Conservation (phyloP, 1,140 invertebrate genomes). For the Galendromus occidentalis region DNA sequence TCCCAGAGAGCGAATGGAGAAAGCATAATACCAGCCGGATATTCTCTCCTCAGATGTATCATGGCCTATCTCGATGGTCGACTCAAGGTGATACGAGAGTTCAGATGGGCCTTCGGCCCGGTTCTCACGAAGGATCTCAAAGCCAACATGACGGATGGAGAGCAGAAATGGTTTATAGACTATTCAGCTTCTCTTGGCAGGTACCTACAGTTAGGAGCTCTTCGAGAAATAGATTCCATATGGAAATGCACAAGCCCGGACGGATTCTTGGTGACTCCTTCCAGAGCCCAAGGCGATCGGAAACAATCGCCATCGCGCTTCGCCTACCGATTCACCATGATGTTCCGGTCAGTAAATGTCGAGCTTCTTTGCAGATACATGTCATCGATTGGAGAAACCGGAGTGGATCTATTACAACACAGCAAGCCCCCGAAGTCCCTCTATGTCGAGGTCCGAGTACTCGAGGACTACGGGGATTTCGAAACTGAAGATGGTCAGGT, state of each 20-base stretch:
- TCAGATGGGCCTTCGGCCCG: constrained; percentile 82
- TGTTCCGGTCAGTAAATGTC: too few species aligned
- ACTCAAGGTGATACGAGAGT: constrained; percentile 49
- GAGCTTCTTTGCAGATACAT: constrained; percentile 43
- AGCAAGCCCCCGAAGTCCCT: constrained; percentile 75
- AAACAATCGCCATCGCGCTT: too few species aligned
- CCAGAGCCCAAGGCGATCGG: too few species aligned
- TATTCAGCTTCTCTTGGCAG: constrained; percentile 9
- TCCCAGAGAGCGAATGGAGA: too few species aligned
- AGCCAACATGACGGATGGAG: constrained; percentile 52
- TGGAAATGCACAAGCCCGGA: too few species aligned
- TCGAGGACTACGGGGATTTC: constrained; percentile 75
- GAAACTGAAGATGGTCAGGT: constrained; percentile 79
- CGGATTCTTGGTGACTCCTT: not conserved
- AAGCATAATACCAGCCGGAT: too few species aligned
- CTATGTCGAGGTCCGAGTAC: constrained; percentile 69
- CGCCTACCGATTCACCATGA: too few species aligned
- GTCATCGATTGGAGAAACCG: constrained; percentile 54
- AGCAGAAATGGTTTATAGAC: constrained; percentile 27
- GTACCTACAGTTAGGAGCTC: not conserved
- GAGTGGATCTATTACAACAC: constrained; percentile 68
- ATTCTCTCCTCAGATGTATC: not conserved
- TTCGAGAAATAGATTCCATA: not conserved
- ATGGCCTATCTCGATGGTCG: constrained; percentile 38
- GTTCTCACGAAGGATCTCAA: constrained; percentile 66